Evolutionary conservation across 2,113 vertebrate genomes (phyloP), one percentile per base, ranked within the genome.

Genomic region (Oxyura jamaicensis): DNA sequence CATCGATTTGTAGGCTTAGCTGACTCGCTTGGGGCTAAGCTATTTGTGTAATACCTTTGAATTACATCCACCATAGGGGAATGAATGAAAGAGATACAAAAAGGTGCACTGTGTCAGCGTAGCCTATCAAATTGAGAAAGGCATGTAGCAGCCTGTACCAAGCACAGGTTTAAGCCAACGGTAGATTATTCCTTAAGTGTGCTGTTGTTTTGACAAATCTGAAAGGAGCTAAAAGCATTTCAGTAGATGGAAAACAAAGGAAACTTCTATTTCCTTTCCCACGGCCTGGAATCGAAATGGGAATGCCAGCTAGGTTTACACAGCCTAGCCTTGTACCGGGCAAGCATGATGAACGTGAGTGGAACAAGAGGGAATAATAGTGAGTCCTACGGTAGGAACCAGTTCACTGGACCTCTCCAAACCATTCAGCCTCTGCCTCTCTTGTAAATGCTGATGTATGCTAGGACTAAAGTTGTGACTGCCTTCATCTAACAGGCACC

Each of bases 191-290:
- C 72, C 46, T 89, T 96, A 95, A 96, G 79, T 92, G 65, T 90
- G 76, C 67, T 67, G 41, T 90, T 97, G 91, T 96, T 97, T 93
- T 92, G 95, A 96, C 93, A 91, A 95, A 88, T 67, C 75, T 96
- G 87, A 95, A 94, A 91, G 73, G 65, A 87, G 83, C 91, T 97
- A 97, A 98, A 97, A 97, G 97, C 95, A 90, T 94, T 97, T 96
- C 39, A 73, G 7, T 67, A 77, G 79, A 58, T 71, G 42, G 59
- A 76, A 94, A 63, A 48, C 46, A 95, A 88, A 74, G 48, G 63
- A 92, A 93, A 83, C 63, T 62, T 63, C 25, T 60, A 33, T 82
- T 94, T 94, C 50, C 65, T 94, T 97, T 95, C 72, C 66, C 82
- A 77, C 52, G 94, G 74, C 25, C n/a, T 58, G 36, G 46, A 69